Percentiles rank a stretch among this genome's conserved stretches.
These are phyloP conservation scores for Eucera pruinosa DNA, from an alignment of 2,888 invertebrate genomes.

Conservation along the genomic window DNA sequence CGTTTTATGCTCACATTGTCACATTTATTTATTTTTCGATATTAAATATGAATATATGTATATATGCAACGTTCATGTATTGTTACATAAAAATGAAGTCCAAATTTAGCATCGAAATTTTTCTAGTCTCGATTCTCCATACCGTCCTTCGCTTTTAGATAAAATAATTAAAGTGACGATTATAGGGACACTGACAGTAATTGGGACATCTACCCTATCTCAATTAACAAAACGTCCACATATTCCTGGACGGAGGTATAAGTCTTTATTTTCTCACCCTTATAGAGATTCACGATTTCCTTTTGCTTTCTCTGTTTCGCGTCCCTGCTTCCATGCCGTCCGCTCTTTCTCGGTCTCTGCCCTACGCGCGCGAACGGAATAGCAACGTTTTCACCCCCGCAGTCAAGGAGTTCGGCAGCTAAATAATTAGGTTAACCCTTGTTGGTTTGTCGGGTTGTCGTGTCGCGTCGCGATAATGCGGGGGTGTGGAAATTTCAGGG, in stretches of 20 bases:
- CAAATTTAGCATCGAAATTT: too few relatives aligned
- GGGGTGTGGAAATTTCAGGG: slow-evolving; percentile 39
- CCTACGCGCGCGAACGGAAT: slow-evolving; percentile 75
- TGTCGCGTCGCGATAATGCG: slow-evolving; percentile 52
- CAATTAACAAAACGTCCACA: too few relatives aligned
- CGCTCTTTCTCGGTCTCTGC: slow-evolving; percentile 31
- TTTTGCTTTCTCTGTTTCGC: not conserved
- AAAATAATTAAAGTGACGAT: too few relatives aligned
- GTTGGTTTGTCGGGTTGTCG: slow-evolving; percentile 68
- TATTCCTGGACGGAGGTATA: slow-evolving; percentile 28
- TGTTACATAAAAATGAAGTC: too few relatives aligned
- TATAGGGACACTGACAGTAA: too few relatives aligned
- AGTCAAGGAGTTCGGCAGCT: slow-evolving; percentile 72
- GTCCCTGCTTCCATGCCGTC: not conserved
- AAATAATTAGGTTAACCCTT: slow-evolving; percentile 80
- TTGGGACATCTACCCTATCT: too few relatives aligned
- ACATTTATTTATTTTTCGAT: too few relatives aligned
- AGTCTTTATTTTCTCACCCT: slow-evolving; percentile 42
- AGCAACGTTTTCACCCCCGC: slow-evolving; percentile 72
- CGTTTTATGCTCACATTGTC: too few relatives aligned
- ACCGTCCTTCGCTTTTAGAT: too few relatives aligned
- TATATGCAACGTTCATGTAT: too few relatives aligned
- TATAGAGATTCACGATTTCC: slow-evolving; percentile 41
- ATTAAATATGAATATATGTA: too few relatives aligned
- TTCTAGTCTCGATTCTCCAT: too few relatives aligned